Evolutionary conservation across 2,113 vertebrate species (phyloP), one percentile per base, ranked within the genome.

Genomic region (Oncorhynchus keta): DNA sequence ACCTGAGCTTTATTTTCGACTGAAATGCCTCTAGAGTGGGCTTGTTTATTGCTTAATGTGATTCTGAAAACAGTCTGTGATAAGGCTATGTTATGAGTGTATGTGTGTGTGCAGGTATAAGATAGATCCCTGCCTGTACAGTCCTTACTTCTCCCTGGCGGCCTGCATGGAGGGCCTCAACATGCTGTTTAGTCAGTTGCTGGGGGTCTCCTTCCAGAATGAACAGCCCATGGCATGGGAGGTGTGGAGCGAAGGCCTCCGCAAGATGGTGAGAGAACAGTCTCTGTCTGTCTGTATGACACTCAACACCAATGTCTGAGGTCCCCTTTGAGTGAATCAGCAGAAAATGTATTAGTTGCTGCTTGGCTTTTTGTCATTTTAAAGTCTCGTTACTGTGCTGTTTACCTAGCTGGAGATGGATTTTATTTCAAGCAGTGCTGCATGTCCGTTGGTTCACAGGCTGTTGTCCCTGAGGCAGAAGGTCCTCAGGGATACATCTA

Each of bases 81-180:
- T 61, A 61, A n/a, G 35, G 35, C 35, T 13, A n/a, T 3, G 20
- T 22, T 26, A 66, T 28, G 4, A n/a, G 18, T 22, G 20, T 61
- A 2, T 61, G n/a, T 61, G 51, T 48, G n/a, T 39, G 55, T 72
- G 22, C 86, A 97, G 95, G 89, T 96, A 94, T 79, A 96, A 96
- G 72, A 95, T 96, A 20, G 95, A 96, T 81, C 95, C 95, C 83
- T 92, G 94, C 76, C 84, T 95, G 28, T 96, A 96, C 79, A 94
- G 94, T 76, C 96, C 95, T 0, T 96, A 95, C 81, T 96, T 96
- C 82, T 96, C 96, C 9, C 93, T 97, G 49, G 95, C 95, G 8
- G 94, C 94, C 0, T 96, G 96, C 87, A 96, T 97, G 96, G 96
- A 97, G 76, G 95, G 95, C 55, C 92, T 97, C 75, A 95, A 94